Base-by-base conservation (phyloP, 2,113 vertebrate genomes). In the Equus quagga region DNA sequence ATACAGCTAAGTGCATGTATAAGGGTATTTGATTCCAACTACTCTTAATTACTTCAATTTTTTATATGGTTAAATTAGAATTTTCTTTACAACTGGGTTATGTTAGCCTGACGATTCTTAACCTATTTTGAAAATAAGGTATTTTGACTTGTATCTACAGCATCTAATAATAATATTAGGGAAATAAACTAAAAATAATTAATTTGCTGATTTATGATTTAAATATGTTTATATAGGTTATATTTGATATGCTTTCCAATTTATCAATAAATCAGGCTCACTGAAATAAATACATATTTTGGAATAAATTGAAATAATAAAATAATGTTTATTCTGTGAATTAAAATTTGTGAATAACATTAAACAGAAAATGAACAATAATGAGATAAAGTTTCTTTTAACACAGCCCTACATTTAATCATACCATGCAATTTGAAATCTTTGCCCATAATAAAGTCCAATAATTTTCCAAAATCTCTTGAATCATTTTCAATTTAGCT, bases 11-110 rank as follows among this genome's bases (percentile, higher is more conserved):
- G 2, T 69, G 8, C 2, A 78, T 15, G 9, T 31, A 46, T 15
- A 96, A 82, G 21, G 9, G 4, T 91, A 58, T 88, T 94, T 90
- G 95, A 92, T 78, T 64, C 60, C 17, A 72, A n/a, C 4, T 82
- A 2, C 8, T 86, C 3, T 79, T 79, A 84, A 85, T 36, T 56
- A 26, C 62, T 93, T 94, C 12, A 54, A 28, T 18, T 46, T 62
- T 90, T 80, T 56, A 54, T 17, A 23, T 19, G 44, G 7, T 56
- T 87, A 75, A 86, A 83, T 46, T 78, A 86, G 4, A 69, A 49
- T 87, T 88, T 65, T 75, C 41, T 64, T 91, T 76, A 64, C 28
- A 81, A 46, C 0, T 33, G 11, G 23, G 3, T 60, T 72, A 49
- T 23, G n/a, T 60, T 69, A 64, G 8, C 0, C 3, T 81, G 41